A percentile compares a stretch with the other conserved stretches of the same genome.
Conservation (phyloP, 1,140 invertebrate species). For the Drosophila malerkotliana region DNA sequence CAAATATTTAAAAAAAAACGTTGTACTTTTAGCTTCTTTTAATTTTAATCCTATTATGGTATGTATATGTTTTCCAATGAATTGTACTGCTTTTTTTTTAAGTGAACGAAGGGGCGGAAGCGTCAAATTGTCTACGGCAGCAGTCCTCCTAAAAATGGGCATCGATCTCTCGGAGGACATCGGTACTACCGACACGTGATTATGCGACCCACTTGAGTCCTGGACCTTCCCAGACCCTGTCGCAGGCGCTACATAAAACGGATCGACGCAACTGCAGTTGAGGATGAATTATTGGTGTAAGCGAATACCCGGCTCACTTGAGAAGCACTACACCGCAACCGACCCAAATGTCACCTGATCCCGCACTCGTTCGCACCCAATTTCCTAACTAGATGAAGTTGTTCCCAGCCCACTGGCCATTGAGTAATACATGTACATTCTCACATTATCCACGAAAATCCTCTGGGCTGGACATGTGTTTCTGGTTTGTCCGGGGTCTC, state of each 20-base stretch:
- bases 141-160: constrained; percentile 29
- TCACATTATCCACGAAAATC: constrained; percentile 4
- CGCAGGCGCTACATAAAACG: constrained; percentile 61
- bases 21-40: too few species aligned
- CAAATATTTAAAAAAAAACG: too few species aligned
- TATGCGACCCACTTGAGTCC: constrained; percentile 62
- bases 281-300: constrained; percentile 80
- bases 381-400: constrained; percentile 9
- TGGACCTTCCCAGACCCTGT: constrained; percentile 27
- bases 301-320: constrained; percentile 69
- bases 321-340: constrained; percentile 76
- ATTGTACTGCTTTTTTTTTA: background rate
- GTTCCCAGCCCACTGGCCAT: constrained; percentile 19
- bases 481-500: constrained; percentile 39
- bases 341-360: constrained; percentile 69
- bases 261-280: constrained; percentile 72
- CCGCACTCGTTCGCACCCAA: constrained; percentile 62
- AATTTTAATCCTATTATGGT: too few species aligned
- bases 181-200: constrained; percentile 58
- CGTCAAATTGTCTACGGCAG: constrained; percentile 80
- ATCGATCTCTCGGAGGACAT: constrained; percentile 37
- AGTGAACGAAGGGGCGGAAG: constrained; percentile 56
- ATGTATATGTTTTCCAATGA: too few species aligned
- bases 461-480: constrained; percentile 36
- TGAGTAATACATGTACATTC: background rate